Evolutionary conservation across 1,140 invertebrate species (phyloP), one percentile per base, ranked within the genome.

Genomic region (Pseudomyrmex gracilis): DNA sequence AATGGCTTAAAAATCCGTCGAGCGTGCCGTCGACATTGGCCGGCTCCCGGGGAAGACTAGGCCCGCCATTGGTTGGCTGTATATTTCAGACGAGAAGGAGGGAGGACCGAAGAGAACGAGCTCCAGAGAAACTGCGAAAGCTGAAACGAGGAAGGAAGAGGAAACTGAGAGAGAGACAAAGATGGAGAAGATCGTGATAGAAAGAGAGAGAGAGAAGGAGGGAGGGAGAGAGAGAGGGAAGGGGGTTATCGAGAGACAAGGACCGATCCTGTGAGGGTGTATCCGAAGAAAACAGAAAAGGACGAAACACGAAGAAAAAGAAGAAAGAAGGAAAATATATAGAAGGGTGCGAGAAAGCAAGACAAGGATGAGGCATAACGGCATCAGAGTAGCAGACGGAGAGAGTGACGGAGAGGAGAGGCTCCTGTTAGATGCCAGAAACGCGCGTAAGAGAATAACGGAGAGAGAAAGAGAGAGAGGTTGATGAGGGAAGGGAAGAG

Each of bases 1-100:
- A 92, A 91, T 92, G 84, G 86, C 90, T 90, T 85, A 90, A 92
- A 90, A 91, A 92, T 90, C 70, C 77, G 24, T 83, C 60, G 68
- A 85, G 73, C 67, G 73, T 53, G 55, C 12, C 63, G 9, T 13
- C 13, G 43, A n/a, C 68, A 87, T 89, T 91, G 89, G 90, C 51
- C 24, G 82, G 88, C 55, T 83, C 83, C 34, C 53, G 49, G 22
- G 78, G 88, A 90, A 89, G 15, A 57, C 49, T 3, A 2, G 53
- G 20, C 2, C 5, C 10, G 43, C 55, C 4, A 89, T 89, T 89
- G 88, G 88, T 22, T 70, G 73, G 5, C 8, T 20, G 57, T 3
- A 22, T 24, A 49, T 34, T 34, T 34, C 12, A n/a, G 10, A 64
- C 43, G 74, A 68, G 43, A 74, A 17, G 45, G 66, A 47, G 47